Evolutionary conservation across 92 coral and sea anemone genomes (phyloP).

Genomic region (Actinostola sp.): DNA sequence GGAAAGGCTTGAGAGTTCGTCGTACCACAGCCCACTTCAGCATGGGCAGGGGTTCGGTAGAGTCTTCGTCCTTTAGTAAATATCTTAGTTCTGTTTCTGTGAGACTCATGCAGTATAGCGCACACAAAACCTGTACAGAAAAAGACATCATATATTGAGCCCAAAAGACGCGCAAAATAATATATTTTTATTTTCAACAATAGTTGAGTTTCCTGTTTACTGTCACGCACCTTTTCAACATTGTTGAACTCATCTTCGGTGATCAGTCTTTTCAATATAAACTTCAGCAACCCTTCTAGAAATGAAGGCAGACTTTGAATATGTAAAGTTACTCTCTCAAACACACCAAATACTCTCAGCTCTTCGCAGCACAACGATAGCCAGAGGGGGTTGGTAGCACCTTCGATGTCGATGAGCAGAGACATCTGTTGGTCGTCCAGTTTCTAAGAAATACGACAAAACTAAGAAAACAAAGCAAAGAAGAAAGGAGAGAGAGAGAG

Average conservation of each 20-base stretch:
- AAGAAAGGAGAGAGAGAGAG: background rate
- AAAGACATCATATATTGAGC: no score
- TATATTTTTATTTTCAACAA: no score
- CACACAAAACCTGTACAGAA: constrained; percentile 53
- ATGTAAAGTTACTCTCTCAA: constrained; percentile 78
- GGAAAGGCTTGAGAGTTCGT: constrained; percentile 72
- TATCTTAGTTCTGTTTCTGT: constrained; percentile 69
- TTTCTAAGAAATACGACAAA: constrained; percentile 31
- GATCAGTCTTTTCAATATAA: constrained; percentile 64
- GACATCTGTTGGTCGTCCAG: constrained; percentile 75
- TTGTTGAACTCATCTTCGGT: constrained; percentile 66
- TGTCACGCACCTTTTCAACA: constrained; percentile 54
- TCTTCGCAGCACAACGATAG: constrained; percentile 76
- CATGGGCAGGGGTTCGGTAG: constrained; percentile 62
- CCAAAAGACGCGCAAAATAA: no score
- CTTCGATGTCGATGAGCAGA: constrained; percentile 48
- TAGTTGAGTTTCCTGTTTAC: no score
- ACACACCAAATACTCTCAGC: constrained; percentile 82
- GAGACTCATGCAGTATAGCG: constrained; percentile 69
- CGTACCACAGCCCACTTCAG: constrained; percentile 76
- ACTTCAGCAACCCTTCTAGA: constrained; percentile 65
- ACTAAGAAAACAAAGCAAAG: background rate
- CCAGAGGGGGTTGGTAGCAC: constrained; percentile 76
- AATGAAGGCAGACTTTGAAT: constrained; percentile 56
- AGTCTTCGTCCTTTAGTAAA: constrained; percentile 55